Evolutionary conservation across 2,797 vertebrate species (phyloP).

Genomic region (Fundulus diaphanus): DNA sequence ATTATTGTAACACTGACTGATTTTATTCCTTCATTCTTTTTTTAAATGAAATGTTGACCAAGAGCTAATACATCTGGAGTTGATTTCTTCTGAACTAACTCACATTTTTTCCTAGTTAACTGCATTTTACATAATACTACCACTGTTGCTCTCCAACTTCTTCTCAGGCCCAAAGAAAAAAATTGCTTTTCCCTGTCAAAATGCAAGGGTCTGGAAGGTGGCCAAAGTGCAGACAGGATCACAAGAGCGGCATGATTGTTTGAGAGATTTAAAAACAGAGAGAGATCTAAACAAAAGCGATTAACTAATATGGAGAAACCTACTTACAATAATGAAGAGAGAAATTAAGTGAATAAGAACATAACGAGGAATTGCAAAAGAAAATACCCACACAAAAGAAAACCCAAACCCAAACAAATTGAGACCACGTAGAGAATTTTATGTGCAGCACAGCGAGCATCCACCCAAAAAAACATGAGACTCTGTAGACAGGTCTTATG

Average conservation of each 20-base stretch:
- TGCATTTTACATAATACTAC: neutral
- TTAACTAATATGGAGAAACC: too few relatives aligned
- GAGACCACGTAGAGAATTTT: neutral
- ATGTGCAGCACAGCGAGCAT: neutral
- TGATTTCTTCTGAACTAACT: neutral
- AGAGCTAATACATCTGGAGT: neutral
- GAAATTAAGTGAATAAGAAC: too few relatives aligned
- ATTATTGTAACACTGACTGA: too few relatives aligned
- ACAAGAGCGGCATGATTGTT: too few relatives aligned
- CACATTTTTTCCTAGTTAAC: neutral
- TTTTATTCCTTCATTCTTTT: neutral
- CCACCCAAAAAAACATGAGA: slow-evolving; percentile 7
- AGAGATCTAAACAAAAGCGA: too few relatives aligned
- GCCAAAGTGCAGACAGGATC: too few relatives aligned
- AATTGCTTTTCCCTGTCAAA: neutral
- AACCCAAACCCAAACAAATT: neutral
- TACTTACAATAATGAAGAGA: too few relatives aligned
- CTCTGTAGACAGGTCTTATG: neutral
- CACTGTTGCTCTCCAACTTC: neutral
- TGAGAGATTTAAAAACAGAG: too few relatives aligned
- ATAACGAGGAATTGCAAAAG: too few relatives aligned
- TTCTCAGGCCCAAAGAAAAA: neutral
- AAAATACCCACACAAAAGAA: too few relatives aligned
- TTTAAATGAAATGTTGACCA: neutral
- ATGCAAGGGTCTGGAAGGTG: too few relatives aligned